A percentile compares a stretch with the other conserved stretches of the same genome.
Conservation (phyloP, 2,888 invertebrate species). For the Entomobrya multifasciata region DNA sequence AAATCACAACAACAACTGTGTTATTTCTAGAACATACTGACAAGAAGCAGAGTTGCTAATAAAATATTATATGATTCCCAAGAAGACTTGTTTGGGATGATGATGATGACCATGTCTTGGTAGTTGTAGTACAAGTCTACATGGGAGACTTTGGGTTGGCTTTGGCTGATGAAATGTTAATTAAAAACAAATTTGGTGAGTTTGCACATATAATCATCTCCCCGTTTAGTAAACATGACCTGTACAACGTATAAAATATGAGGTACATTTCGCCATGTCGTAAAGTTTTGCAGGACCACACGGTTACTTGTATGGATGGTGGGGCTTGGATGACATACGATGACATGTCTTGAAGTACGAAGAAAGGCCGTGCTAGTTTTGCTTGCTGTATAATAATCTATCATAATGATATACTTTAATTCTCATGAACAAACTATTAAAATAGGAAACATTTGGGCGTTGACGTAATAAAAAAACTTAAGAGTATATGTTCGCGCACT, state of each 20-base stretch:
- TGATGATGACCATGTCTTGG: background rate
- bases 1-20: conserved; percentile 18
- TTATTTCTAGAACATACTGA: background rate
- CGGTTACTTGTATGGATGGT: background rate
- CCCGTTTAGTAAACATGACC: conserved; percentile 40
- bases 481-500: conserved; percentile 21
- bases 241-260: background rate
- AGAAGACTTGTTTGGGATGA: conserved; percentile 19
- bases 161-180: conserved; percentile 52
- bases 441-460: conserved; percentile 63
- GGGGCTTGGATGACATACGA: conserved; percentile 17
- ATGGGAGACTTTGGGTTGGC: conserved; percentile 15
- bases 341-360: conserved; percentile 28
- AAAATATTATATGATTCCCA: background rate
- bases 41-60: no score
- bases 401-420: conserved; percentile 22
- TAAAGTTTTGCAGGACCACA: background rate
- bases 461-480: conserved; percentile 38
- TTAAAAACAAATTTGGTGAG: conserved; percentile 60
- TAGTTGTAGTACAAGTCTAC: background rate
- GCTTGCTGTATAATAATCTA: conserved; percentile 10
- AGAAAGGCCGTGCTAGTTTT: background rate
- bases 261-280: background rate
- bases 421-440: conserved; percentile 41
- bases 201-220: conserved; percentile 3